These are phyloP conservation scores for Phaenicophaeus curvirostris DNA, from an alignment of 2,797 vertebrate species.

Conservation along the genomic window DNA sequence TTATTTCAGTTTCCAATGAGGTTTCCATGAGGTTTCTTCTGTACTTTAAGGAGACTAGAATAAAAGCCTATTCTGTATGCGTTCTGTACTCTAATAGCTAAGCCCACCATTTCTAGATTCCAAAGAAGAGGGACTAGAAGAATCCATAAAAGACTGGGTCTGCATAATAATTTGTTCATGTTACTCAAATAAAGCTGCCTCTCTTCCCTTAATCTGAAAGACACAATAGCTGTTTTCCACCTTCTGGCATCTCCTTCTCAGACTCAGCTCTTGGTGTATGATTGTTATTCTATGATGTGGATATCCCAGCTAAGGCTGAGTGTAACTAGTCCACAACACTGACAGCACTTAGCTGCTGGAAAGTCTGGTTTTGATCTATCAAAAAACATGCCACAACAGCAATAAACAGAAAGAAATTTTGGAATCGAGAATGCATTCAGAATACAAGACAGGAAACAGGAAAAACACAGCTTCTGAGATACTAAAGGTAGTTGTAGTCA, in stretches of 20 bases:
- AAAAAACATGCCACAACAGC: neutral
- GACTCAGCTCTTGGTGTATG: neutral
- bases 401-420: neutral
- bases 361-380: neutral
- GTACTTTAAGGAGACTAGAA: neutral
- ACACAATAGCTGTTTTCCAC: neutral
- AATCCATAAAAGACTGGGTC: neutral
- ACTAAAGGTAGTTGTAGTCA: neutral
- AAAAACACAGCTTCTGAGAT: neutral
- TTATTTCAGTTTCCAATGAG: neutral
- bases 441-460: neutral
- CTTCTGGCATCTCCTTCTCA: neutral
- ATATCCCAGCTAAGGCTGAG: neutral
- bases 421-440: neutral
- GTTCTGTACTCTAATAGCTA: neutral
- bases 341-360: neutral
- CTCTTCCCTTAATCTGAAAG: neutral
- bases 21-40: neutral
- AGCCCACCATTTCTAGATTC: neutral
- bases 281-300: neutral
- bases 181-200: neutral
- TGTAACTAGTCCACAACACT: neutral
- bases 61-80: neutral
- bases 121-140: neutral
- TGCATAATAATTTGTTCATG: neutral